Evolutionary conservation across 2,113 vertebrate species (phyloP).

Genomic region (Saguinus imperator): DNA sequence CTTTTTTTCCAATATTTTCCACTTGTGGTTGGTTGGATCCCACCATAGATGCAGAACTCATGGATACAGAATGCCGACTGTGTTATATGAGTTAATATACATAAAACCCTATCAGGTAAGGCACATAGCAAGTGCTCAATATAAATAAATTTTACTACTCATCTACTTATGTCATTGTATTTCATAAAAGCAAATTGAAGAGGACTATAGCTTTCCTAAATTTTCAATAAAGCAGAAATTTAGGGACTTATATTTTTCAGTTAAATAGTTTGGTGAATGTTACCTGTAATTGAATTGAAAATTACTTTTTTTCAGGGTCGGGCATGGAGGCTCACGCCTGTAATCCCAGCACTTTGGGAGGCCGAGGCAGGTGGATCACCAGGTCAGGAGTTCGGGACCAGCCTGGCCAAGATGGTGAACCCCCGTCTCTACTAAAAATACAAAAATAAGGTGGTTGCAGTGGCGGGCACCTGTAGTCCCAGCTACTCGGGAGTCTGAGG

Average conservation of each 20-base stretch:
- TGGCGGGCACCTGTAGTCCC: no score
- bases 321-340: no score
- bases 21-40: not conserved
- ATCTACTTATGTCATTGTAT: not conserved
- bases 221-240: conserved; percentile 32
- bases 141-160: conserved; percentile 20
- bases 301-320: not conserved
- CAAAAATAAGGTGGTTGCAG: no score
- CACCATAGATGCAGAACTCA: not conserved
- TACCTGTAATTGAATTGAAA: conserved; percentile 33
- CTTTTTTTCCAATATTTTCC: not conserved
- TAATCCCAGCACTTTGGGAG: no score
- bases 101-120: conserved; percentile 35
- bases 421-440: no score
- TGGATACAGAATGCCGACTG: not conserved
- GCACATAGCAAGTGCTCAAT: not conserved
- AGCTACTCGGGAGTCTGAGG: no score
- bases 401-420: no score
- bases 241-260: conserved; percentile 12
- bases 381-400: no score
- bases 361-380: no score
- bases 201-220: not conserved
- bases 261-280: not conserved
- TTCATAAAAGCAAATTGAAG: not conserved
- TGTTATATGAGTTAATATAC: not conserved